phyloP scores from a whole-genome alignment of 1,140 invertebrate genomes.

The Papilio polytes region DNA sequence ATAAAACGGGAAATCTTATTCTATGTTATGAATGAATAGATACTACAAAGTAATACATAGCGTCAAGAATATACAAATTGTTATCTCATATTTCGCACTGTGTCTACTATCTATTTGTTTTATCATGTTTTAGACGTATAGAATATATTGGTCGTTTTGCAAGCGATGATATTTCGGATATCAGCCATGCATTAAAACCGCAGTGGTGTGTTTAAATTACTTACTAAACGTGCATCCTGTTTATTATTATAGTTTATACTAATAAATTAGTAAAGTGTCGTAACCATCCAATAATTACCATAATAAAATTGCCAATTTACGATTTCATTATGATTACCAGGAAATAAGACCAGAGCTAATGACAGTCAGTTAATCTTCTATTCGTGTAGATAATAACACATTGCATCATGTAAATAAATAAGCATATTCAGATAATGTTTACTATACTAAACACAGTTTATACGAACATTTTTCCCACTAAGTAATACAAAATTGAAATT shows the following conservation, averaged over 20 bases:
- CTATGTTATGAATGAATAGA: not conserved
- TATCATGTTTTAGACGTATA: not conserved
- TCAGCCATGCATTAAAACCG: not conserved
- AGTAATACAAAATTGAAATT: not conserved
- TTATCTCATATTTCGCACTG: not conserved
- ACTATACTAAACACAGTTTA: not conserved
- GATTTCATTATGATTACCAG: slow-evolving; percentile 14
- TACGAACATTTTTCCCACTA: not conserved
- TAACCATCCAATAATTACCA: not conserved
- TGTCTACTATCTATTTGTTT: not conserved
- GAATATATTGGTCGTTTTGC: not conserved
- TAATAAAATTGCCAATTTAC: not conserved
- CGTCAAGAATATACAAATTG: not conserved
- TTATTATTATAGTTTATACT: not conserved
- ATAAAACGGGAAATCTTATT: not conserved
- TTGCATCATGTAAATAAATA: not conserved
- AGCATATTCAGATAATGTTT: not conserved
- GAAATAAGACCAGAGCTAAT: not conserved
- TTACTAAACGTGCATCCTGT: not conserved
- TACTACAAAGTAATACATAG: not conserved
- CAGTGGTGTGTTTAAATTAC: not conserved
- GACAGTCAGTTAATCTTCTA: not conserved
- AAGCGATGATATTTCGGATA: not conserved
- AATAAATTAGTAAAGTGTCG: not conserved
- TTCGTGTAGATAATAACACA: not conserved